phyloP scores from a whole-genome alignment of 2,888 invertebrate species.

The Cecidostiba fungosa region DNA sequence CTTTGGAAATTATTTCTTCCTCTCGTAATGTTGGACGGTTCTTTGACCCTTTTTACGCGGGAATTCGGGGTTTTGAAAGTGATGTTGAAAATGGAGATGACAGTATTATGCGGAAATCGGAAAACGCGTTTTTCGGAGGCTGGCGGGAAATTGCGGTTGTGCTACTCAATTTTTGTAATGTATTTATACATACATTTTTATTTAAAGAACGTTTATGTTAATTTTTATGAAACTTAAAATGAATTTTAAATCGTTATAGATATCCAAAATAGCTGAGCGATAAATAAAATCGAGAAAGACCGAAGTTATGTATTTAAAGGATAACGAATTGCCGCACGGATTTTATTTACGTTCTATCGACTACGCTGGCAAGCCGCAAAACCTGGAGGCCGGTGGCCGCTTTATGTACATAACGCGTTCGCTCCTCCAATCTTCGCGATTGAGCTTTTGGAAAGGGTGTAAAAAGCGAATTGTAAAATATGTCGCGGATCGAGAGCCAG shows the following conservation, averaged over 20 bases:
- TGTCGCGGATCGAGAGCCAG: conserved; percentile 18
- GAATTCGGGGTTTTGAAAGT: background rate
- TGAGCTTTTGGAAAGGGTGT: conserved; percentile 35
- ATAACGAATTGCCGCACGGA: conserved; percentile 65
- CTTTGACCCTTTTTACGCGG: conserved; percentile 22
- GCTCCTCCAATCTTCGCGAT: conserved; percentile 47
- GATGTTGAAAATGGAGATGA: background rate
- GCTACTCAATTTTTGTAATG: background rate
- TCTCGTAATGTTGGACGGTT: background rate
- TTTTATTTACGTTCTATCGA: conserved; percentile 66
- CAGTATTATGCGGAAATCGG: background rate
- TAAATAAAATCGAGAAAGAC: background rate
- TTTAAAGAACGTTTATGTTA: background rate
- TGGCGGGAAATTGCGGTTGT: background rate
- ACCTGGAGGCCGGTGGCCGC: background rate
- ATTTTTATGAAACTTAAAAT: background rate
- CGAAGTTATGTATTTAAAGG: conserved; percentile 48
- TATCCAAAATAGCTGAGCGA: background rate
- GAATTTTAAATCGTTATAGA: background rate
- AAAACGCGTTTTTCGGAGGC: background rate
- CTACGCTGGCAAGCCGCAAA: conserved; percentile 54
- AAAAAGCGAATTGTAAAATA: conserved; percentile 55
- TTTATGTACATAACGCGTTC: background rate
- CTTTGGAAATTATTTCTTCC: conserved; percentile 14
- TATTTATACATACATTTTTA: background rate